Percentiles rank a stretch among this genome's conserved stretches.
phyloP scores from a whole-genome alignment of 2,113 vertebrate species.

The Athene cunicularia region DNA sequence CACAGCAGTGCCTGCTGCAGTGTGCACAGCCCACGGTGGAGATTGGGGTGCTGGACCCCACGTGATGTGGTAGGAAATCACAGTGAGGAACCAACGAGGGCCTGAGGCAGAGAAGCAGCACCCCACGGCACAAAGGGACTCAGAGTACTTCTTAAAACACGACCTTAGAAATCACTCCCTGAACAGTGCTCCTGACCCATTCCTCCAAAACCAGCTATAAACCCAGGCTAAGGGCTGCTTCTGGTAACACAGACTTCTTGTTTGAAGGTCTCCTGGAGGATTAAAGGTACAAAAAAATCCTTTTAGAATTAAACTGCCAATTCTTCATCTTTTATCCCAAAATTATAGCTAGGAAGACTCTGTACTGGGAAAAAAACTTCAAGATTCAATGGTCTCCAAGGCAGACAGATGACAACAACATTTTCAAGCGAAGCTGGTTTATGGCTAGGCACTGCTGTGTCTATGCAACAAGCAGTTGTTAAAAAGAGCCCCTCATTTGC shows the following conservation, averaged over 20 bases:
- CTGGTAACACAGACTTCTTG: background rate
- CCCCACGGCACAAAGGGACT: background rate
- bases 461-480: background rate
- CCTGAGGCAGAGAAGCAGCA: background rate
- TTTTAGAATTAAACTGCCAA: background rate
- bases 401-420: background rate
- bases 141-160: background rate
- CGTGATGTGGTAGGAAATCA: background rate
- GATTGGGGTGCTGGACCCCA: background rate
- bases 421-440: background rate
- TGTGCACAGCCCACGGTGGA: background rate
- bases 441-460: background rate
- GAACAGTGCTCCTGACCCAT: background rate
- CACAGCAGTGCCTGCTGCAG: background rate
- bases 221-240: background rate
- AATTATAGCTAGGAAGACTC: background rate
- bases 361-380: background rate
- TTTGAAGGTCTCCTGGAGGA: background rate
- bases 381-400: background rate
- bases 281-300: background rate
- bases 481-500: background rate
- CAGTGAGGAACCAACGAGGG: accelerated
- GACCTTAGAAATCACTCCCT: background rate
- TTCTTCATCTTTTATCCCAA: background rate
- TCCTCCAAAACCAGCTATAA: background rate